Conservation (phyloP, 1,140 invertebrate genomes). For the Cyrtorhinus lividipennis region DNA sequence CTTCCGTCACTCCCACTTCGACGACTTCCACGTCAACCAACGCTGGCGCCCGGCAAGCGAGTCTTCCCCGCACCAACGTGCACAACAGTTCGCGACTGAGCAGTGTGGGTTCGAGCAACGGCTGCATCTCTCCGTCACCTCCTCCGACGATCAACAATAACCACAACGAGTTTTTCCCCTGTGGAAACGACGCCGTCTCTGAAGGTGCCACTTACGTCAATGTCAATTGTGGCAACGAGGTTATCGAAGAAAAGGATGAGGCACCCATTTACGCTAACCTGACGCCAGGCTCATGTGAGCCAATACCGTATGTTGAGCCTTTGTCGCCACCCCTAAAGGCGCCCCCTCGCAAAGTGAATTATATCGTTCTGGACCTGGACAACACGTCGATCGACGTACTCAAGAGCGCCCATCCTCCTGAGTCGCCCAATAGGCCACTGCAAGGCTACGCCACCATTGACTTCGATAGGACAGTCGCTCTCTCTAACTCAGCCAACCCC, state of each 20-base stretch:
- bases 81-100: conserved; percentile 33
- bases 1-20: conserved; percentile 30
- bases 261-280: conserved; percentile 44
- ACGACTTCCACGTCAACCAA: conserved; percentile 12
- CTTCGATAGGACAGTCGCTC: conserved; percentile 77
- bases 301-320: conserved; percentile 30
- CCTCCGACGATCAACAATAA: conserved; percentile 26
- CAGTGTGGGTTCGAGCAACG: conserved; percentile 36
- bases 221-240: not conserved
- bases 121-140: conserved; percentile 37
- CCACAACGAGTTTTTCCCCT: conserved; percentile 20
- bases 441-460: conserved; percentile 85
- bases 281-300: conserved; percentile 40
- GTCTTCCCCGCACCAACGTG: conserved; percentile 27
- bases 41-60: conserved; percentile 8
- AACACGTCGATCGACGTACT: conserved; percentile 26
- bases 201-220: conserved; percentile 23
- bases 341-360: conserved; percentile 40
- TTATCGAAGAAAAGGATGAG: conserved; percentile 10
- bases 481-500: conserved; percentile 44
- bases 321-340: not conserved
- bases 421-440: conserved; percentile 35
- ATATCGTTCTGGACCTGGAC: conserved; percentile 60
- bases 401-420: conserved; percentile 22
- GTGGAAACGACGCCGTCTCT: conserved; percentile 24